Evolutionary conservation across 2,888 invertebrate species (phyloP).

Genomic region (Erebia aethiops): DNA sequence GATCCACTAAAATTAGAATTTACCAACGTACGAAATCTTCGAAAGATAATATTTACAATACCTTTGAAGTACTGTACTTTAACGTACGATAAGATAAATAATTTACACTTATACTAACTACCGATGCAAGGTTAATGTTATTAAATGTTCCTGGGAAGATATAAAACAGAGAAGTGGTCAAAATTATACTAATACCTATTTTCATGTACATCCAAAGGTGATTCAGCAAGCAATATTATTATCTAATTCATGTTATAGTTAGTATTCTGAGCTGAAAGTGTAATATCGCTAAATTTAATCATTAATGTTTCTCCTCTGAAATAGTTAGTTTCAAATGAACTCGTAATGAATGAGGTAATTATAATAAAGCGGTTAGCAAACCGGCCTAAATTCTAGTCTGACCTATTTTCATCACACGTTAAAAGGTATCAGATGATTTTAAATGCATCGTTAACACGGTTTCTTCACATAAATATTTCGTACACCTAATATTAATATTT

Average conservation of each 20-base stretch:
- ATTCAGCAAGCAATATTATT: background rate
- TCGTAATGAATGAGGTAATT: no score
- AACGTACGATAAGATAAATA: background rate
- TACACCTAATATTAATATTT: background rate
- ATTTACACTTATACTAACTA: background rate
- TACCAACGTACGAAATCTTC: background rate
- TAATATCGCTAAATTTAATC: background rate
- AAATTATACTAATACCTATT: no score
- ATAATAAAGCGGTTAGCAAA: slow-evolving; percentile 12
- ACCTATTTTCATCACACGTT: slow-evolving; percentile 2
- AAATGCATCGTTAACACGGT: slow-evolving; percentile 7
- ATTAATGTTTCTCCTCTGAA: slow-evolving; percentile 8
- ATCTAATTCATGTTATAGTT: no score
- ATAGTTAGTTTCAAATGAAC: slow-evolving; percentile 2
- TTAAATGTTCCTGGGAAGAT: background rate
- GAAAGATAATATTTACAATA: background rate
- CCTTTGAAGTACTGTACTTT: background rate
- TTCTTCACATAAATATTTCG: background rate
- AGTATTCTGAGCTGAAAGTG: background rate
- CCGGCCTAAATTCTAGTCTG: slow-evolving; percentile 12
- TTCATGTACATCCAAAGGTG: background rate
- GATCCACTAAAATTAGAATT: slow-evolving; percentile 8
- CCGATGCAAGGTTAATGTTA: background rate
- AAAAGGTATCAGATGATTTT: slow-evolving; percentile 12
- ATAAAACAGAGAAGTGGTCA: background rate